A percentile compares a stretch with the other conserved stretches of the same genome.
Conservation (phyloP, 2,888 invertebrate genomes). For the Acrobeloides nanus region DNA sequence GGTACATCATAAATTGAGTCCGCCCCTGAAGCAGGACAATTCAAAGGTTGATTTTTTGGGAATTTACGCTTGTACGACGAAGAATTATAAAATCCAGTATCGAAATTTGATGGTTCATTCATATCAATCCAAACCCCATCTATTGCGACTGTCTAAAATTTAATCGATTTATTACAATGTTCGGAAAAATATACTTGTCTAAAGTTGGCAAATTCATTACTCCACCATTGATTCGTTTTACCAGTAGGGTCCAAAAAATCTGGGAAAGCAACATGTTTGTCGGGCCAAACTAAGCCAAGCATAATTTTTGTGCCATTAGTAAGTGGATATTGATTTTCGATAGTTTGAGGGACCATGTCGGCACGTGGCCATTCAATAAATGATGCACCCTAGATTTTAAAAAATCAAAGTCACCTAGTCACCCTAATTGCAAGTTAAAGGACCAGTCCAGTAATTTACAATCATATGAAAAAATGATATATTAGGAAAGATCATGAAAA, state of each 20-base stretch:
- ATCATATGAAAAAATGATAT: too few relatives aligned
- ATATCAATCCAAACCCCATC: conserved; percentile 78
- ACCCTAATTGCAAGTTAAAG: too few relatives aligned
- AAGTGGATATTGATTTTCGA: conserved; percentile 40
- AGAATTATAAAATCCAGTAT: too few relatives aligned
- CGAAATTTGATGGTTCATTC: neutral
- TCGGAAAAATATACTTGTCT: too few relatives aligned
- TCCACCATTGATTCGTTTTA: conserved; percentile 48
- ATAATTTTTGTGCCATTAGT: conserved; percentile 41
- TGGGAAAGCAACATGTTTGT: conserved; percentile 46
- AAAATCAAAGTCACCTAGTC: too few relatives aligned
- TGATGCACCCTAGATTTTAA: conserved; percentile 16
- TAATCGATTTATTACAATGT: conserved; percentile 30
- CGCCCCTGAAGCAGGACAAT: conserved; percentile 36
- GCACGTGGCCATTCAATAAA: conserved; percentile 36
- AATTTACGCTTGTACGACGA: conserved; percentile 34
- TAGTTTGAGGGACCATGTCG: conserved; percentile 31
- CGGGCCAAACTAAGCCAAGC: conserved; percentile 45
- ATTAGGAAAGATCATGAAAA: too few relatives aligned
- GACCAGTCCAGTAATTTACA: too few relatives aligned
- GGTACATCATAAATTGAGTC: conserved; percentile 39
- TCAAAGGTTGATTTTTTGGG: conserved; percentile 33
- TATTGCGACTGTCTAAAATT: too few relatives aligned
- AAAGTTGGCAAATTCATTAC: conserved; percentile 34
- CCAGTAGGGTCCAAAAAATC: conserved; percentile 44